Evolutionary conservation across 1,140 invertebrate genomes (phyloP).

Genomic region (Euura lappo): DNA sequence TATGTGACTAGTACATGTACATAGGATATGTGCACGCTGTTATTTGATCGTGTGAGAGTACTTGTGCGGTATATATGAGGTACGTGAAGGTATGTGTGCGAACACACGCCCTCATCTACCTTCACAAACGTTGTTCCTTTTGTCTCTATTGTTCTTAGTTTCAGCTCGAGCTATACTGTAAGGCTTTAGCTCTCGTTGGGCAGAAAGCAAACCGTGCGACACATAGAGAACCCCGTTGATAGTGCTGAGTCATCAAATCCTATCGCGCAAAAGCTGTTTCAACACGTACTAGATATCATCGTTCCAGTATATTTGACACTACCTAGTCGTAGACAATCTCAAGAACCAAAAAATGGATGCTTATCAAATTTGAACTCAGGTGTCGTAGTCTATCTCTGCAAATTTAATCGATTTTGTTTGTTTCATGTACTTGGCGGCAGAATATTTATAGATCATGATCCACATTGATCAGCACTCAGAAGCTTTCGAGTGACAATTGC

Average conservation of each 20-base stretch:
- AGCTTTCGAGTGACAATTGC: neutral
- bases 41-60: no score
- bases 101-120: neutral
- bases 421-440: no score
- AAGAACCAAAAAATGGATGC: no score
- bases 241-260: conserved; percentile 35
- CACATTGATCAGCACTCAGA: neutral
- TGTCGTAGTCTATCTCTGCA: no score
- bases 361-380: no score
- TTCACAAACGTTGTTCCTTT: conserved; percentile 31
- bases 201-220: conserved; percentile 36
- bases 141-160: conserved; percentile 48
- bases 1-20: neutral
- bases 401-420: no score
- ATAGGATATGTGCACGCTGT: neutral
- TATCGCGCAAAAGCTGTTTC: conserved; percentile 17
- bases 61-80: neutral
- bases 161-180: conserved; percentile 15
- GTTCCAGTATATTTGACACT: no score
- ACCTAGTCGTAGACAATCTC: no score
- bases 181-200: conserved; percentile 31
- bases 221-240: conserved; percentile 22
- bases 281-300: neutral
- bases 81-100: neutral
- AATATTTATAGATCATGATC: no score